Conservation (phyloP, 2,888 invertebrate species). For the Bellardia pandia region DNA sequence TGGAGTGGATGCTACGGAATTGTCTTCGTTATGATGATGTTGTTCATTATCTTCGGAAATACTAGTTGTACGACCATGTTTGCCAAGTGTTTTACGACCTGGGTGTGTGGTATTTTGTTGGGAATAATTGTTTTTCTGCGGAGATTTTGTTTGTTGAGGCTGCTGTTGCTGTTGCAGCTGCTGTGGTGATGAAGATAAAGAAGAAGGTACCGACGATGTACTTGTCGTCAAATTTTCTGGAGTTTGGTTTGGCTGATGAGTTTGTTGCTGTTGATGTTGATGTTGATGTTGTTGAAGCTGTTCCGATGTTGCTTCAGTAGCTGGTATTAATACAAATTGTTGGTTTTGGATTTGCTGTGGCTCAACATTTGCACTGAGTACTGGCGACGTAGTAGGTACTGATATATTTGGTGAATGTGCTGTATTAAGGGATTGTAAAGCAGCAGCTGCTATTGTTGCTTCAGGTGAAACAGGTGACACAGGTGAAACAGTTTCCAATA, state of each 20-base stretch:
- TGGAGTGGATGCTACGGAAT: conserved; percentile 54
- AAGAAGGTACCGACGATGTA: conserved; percentile 39
- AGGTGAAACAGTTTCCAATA: conserved; percentile 54
- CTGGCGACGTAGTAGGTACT: neutral
- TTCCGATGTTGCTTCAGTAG: conserved; percentile 53
- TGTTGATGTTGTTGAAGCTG: conserved; percentile 21
- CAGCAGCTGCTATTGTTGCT: conserved; percentile 68
- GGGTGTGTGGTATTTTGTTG: conserved; percentile 44
- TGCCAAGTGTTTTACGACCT: conserved; percentile 62
- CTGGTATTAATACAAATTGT: conserved; percentile 26
- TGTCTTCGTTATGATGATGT: conserved; percentile 69
- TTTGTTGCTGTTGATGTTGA: conserved; percentile 65
- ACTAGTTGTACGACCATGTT: conserved; percentile 75
- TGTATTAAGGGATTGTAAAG: conserved; percentile 70
- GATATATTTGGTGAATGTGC: conserved; percentile 40
- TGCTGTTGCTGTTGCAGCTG: conserved; percentile 58
- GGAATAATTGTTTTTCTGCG: conserved; percentile 62
- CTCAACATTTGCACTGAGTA: neutral
- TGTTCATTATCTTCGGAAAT: conserved; percentile 75
- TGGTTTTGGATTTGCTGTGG: conserved; percentile 43
- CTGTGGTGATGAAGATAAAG: conserved; percentile 44
- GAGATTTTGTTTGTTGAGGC: conserved; percentile 66
- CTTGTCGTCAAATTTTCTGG: conserved; percentile 7
- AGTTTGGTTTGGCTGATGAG: neutral
- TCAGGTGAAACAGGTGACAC: conserved; percentile 65